These are phyloP conservation scores for Paramisgurnus dabryanus DNA, from an alignment of 2,113 vertebrate genomes.

Conservation along the genomic window DNA sequence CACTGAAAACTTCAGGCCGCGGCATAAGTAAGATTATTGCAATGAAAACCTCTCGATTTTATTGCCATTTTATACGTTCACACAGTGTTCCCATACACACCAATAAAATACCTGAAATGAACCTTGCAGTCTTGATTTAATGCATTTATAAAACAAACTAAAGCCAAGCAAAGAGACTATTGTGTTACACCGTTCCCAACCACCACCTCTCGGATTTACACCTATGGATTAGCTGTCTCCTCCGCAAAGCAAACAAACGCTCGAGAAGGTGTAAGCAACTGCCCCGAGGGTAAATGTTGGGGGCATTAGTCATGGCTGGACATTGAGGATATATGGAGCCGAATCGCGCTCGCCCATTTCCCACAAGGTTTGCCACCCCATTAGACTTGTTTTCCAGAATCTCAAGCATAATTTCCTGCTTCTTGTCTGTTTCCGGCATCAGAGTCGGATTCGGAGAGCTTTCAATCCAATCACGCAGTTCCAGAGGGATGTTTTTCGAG, in stretches of 20 bases:
- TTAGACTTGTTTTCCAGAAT: constrained; percentile 22
- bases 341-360: not conserved
- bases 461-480: constrained; percentile 28
- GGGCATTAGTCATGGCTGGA: constrained; percentile 43
- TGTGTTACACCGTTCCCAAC: constrained; percentile 33
- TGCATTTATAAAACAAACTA: not conserved
- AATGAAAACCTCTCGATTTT: not conserved
- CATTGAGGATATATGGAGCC: constrained; percentile 2
- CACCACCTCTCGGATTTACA: constrained; percentile 52
- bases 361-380: constrained; percentile 16
- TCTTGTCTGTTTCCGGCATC: not conserved
- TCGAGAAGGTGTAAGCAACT: not conserved
- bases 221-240: constrained; percentile 62
- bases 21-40: not conserved
- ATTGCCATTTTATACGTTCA: not conserved
- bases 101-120: not conserved
- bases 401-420: constrained; percentile 2
- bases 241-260: constrained; percentile 45
- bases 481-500: not conserved
- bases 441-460: not conserved
- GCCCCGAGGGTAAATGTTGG: not conserved
- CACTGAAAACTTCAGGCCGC: not conserved
- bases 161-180: not conserved
- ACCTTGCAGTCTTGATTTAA: not conserved
- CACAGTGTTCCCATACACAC: not conserved